phyloP scores from a whole-genome alignment of 2,113 vertebrate species.

The Microcebus griseorufus region DNA sequence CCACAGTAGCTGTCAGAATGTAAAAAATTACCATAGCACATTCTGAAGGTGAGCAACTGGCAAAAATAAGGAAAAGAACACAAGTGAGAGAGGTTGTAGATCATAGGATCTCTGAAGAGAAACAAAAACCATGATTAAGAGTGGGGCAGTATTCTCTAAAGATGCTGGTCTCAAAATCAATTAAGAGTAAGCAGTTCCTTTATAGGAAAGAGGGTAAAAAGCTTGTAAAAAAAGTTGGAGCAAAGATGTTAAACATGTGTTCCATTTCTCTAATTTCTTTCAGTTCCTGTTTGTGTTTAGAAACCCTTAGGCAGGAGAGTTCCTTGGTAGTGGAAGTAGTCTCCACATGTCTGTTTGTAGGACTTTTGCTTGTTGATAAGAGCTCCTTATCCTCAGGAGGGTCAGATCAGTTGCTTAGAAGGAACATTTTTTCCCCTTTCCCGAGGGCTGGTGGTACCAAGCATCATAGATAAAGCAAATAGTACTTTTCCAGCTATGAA shows the following conservation, averaged over 20 bases:
- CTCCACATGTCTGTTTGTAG: not conserved
- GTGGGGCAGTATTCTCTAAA: not conserved
- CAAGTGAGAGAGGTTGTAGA: not conserved
- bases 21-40: not conserved
- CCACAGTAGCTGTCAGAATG: not conserved
- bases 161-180: not conserved
- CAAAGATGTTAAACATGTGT: not conserved
- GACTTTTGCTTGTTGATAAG: not conserved
- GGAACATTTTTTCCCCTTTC: not conserved
- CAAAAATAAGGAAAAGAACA: not conserved
- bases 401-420: not conserved
- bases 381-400: not conserved
- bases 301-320: not conserved
- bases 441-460: not conserved
- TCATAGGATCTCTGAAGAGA: not conserved
- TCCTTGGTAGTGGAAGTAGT: not conserved
- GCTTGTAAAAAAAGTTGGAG: not conserved
- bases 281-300: not conserved
- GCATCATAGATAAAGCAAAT: slow-evolving; percentile 6
- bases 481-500: slow-evolving; percentile 30
- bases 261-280: not conserved
- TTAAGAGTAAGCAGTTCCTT: not conserved
- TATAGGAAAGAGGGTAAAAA: not conserved
- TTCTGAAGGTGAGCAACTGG: not conserved
- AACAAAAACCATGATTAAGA: not conserved